A percentile compares a stretch with the other conserved stretches of the same genome.
Conservation (phyloP, 2,888 invertebrate species). For the Synanthedon andrenaeformis region DNA sequence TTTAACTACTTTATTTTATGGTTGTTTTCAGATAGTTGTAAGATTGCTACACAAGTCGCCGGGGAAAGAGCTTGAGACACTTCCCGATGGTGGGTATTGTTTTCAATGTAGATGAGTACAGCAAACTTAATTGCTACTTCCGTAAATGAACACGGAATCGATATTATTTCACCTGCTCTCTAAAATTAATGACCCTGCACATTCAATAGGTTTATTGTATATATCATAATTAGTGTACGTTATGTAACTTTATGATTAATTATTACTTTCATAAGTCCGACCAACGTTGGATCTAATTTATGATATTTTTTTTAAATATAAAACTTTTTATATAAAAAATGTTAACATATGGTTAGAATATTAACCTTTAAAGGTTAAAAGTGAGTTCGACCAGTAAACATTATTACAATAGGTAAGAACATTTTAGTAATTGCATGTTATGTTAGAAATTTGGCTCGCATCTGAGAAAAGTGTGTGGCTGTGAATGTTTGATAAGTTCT, state of each 20-base stretch:
- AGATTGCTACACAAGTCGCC: neutral
- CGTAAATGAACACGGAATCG: conserved; percentile 28
- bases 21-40: neutral
- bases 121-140: conserved; percentile 56
- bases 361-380: no score
- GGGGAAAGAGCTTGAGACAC: conserved; percentile 51
- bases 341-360: no score
- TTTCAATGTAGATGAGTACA: conserved; percentile 44
- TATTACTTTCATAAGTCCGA: no score
- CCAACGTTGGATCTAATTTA: no score
- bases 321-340: no score
- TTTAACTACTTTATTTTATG: neutral
- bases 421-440: neutral
- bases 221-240: no score
- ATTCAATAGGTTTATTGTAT: no score
- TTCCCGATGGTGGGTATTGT: conserved; percentile 55
- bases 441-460: neutral
- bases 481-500: conserved; percentile 1
- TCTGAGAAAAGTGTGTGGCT: neutral
- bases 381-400: no score
- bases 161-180: neutral
- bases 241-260: no score
- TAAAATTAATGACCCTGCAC: neutral
- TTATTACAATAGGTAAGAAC: neutral
- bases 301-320: no score